Base-by-base conservation (phyloP, 1,140 invertebrate genomes). In the Nomia melanderi region DNA sequence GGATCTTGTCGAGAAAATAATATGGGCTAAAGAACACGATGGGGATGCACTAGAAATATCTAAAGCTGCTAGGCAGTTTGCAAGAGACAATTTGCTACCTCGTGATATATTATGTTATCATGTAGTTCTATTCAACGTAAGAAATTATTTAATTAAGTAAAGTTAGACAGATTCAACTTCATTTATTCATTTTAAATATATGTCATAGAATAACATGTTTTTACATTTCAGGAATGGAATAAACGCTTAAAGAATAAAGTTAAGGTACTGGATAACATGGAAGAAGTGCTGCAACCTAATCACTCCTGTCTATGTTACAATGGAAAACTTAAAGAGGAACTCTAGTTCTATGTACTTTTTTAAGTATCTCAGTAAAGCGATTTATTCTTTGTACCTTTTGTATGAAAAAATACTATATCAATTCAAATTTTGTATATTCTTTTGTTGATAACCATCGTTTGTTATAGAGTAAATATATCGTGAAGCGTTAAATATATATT, bases 61-160 rank as follows among this genome's bases (percentile, higher is more conserved):
- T 0, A 90, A 90, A 87, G 95, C 95, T 90, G 97, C 95, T 36
- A 94, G 94, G 81, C 89, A 95, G 79, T 98, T 96, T 94, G 95
- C 95, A 17, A 94, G 95, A 84, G 93, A 96, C 59, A 93, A 98
- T 93, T 93, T 99, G 64, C 91, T 98, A 87, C 97, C 98, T 11
- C 94, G 95, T 75, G 93, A 99, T 91, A 94, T 99, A 53, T 95
- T 97, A 88, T 99, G 98, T 89, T 99, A 99, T 91, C 95, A 99
- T 93, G 94, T 95, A 41, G 90, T 94, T 73, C 92, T 98, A 59
- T 95, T 99, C 83, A 92, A 95, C 85, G 96, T 96, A 90, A 91
- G 89, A 59, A 63, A 57, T 23, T 56, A n/a, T n/a, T n/a, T n/a
- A n/a, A n/a, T n/a, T 53, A 75, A 25, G 14, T 50, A n/a, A n/a